Base-by-base conservation (phyloP, 2,113 vertebrate species). In the Campylomormyrus tamandua region DNA sequence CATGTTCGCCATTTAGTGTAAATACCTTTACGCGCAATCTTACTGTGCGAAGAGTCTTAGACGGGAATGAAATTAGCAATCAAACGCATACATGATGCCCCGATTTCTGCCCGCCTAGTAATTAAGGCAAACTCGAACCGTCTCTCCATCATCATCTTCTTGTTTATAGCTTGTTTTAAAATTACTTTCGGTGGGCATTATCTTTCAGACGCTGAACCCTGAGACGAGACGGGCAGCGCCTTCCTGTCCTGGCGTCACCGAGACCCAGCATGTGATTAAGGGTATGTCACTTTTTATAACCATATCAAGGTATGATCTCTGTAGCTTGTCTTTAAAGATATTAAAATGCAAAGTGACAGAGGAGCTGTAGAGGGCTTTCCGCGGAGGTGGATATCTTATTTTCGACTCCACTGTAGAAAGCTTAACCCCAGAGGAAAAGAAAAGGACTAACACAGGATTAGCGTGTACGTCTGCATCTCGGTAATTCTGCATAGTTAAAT, bases 261-360 rank as follows among this genome's bases (percentile, higher is more conserved):
- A 27, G 49, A 3, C 27, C 42, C 50, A 46, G 4, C 88, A 83
- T 13, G 62, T 27, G 27, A 83, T 89, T 87, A 87, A 87, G 86
- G 86, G 3, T 6, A n/a, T 56, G 77, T 42, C 52, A 84, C 24
- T 84, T 58, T 50, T 89, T 49, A 74, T 89, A 70, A 89, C 49
- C 45, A 45, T 80, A 53, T 77, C 49, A 53, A 80, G 70, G 13
- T 74, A 39, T 74, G 88, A 80, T 89, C 49, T 89, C 48, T 83
- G 74, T 85, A 89, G 89, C 80, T 50, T 85, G 49, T 89, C 70
- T 83, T 31, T 50, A 49, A n/a, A 31, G 39, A 89, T 85, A 62
- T 48, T 49, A 62, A 80, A 84, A 85, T 56, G 46, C 24, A 74
- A 31, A 66, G 46, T 62, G 83, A 90, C 53, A 90, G 15, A 35